phyloP scores from a whole-genome alignment of 2,888 invertebrate species.

The Macropis europaea region DNA sequence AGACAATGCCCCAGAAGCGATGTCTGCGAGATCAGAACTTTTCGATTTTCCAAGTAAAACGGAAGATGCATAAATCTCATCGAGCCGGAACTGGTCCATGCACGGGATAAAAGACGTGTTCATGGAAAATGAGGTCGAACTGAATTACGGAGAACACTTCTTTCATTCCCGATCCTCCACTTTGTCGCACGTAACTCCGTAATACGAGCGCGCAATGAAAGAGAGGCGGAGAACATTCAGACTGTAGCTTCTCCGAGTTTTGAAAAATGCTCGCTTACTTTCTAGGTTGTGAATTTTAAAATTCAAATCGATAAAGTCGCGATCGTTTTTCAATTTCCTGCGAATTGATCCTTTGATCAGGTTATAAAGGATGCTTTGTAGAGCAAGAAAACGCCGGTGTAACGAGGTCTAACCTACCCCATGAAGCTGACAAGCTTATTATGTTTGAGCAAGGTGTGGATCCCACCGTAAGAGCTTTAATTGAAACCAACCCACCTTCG shows the following conservation, averaged over 20 bases:
- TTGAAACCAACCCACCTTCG: conserved; percentile 65
- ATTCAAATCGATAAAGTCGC: background rate
- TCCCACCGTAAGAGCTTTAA: conserved; percentile 70
- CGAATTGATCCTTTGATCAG: background rate
- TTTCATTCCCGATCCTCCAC: too few species aligned
- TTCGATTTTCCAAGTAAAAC: conserved; percentile 22
- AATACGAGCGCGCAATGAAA: background rate
- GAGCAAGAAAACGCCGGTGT: conserved; percentile 24
- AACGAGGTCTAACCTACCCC: conserved; percentile 48
- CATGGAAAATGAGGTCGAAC: conserved; percentile 2
- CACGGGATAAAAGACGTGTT: conserved; percentile 10
- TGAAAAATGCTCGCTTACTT: too few species aligned
- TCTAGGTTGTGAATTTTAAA: too few species aligned
- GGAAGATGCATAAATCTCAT: conserved; percentile 41
- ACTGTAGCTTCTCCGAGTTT: too few species aligned
- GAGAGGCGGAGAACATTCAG: background rate
- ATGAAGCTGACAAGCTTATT: conserved; percentile 64
- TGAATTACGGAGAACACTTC: conserved; percentile 22
- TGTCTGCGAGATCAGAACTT: conserved; percentile 18
- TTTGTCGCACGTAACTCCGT: background rate
- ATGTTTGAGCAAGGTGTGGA: conserved; percentile 74
- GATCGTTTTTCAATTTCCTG: conserved; percentile 10
- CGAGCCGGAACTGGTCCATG: background rate
- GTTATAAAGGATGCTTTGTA: conserved; percentile 1
- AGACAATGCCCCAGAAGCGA: conserved; percentile 44